Conservation (phyloP, 2,797 vertebrate genomes). For the Pelobates cultripes region DNA sequence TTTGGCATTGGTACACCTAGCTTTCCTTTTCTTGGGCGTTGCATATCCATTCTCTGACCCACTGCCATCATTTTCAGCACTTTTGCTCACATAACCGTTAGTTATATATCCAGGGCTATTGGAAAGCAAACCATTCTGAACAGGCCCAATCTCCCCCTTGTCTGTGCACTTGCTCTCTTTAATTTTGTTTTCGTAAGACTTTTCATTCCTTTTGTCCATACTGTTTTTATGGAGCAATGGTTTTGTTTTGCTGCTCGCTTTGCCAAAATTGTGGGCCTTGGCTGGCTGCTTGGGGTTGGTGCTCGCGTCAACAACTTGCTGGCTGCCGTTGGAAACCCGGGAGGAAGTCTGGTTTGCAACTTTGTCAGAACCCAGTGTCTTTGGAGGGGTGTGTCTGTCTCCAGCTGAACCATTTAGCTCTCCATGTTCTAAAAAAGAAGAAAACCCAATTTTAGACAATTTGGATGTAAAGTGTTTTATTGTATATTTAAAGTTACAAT, state of each 20-base stretch:
- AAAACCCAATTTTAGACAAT: background rate
- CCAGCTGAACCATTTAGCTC: conserved; percentile 83
- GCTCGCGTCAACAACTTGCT: conserved; percentile 74
- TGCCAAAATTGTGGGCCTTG: conserved; percentile 78
- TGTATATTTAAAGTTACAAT: background rate
- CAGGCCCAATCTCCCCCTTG: conserved; percentile 78
- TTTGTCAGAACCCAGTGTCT: conserved; percentile 75
- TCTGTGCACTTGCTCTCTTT: conserved; percentile 71
- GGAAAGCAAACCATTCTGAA: conserved; percentile 88
- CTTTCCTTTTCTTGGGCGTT: conserved; percentile 91
- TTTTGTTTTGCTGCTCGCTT: conserved; percentile 80
- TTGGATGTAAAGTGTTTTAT: too few relatives aligned
- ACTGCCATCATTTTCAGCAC: conserved; percentile 90
- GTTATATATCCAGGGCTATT: conserved; percentile 81
- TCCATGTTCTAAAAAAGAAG: conserved; percentile 77
- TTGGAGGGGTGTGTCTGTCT: conserved; percentile 79
- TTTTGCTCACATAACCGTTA: conserved; percentile 90
- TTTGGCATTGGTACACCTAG: conserved; percentile 86
- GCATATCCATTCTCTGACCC: conserved; percentile 94
- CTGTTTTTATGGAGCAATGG: conserved; percentile 81
- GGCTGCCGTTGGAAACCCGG: conserved; percentile 83
- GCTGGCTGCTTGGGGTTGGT: conserved; percentile 71
- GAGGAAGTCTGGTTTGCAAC: conserved; percentile 68
- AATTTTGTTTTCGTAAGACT: conserved; percentile 77
- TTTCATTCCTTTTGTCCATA: conserved; percentile 91